Evolutionary conservation across 2,888 invertebrate species (phyloP).

Genomic region (Callinectes sapidus): DNA sequence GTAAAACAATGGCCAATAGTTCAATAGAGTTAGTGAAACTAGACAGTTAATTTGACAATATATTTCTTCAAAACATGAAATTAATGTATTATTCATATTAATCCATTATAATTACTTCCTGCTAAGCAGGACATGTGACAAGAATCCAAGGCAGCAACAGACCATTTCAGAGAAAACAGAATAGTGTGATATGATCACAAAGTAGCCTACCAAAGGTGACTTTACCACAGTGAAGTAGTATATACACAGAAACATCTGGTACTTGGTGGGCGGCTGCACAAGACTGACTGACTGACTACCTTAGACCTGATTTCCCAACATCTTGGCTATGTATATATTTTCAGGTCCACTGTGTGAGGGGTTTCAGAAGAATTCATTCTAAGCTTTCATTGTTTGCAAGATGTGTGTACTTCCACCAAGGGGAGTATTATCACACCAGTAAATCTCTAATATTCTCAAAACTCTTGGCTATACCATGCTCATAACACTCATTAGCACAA

Average conservation of each 20-base stretch:
- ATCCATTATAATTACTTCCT: not conserved
- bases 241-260: not conserved
- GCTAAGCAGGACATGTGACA: conserved; percentile 15
- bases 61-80: not conserved
- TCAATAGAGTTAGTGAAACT: not conserved
- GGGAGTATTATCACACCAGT: not conserved
- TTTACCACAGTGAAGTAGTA: not conserved
- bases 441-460: not conserved
- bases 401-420: not conserved
- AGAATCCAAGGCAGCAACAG: not conserved
- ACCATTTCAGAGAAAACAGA: not conserved
- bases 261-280: not conserved
- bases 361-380: not conserved
- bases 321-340: not conserved
- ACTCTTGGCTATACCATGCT: not conserved
- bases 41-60: not conserved
- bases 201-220: not conserved
- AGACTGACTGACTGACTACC: not conserved
- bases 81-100: not conserved
- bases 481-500: not conserved
- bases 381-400: not conserved
- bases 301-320: not conserved
- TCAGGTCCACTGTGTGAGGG: not conserved
- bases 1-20: not conserved
- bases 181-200: not conserved